These are phyloP conservation scores for Clupea harengus DNA, from an alignment of 2,113 vertebrate genomes.

Conservation along the genomic window DNA sequence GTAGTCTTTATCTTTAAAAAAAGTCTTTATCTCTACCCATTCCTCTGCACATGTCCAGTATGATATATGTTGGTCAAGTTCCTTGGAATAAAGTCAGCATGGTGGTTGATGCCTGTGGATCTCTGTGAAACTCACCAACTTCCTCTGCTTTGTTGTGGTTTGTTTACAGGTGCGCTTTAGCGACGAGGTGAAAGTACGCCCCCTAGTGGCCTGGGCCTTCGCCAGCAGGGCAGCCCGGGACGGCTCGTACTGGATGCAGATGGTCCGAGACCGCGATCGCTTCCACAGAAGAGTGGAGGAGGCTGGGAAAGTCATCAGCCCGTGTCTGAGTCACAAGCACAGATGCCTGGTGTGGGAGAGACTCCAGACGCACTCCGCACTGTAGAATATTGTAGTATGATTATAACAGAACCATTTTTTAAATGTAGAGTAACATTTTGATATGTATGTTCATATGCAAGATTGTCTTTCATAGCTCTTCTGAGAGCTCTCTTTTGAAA, in stretches of 20 bases:
- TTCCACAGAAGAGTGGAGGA: constrained; percentile 48
- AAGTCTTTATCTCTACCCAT: too few species aligned
- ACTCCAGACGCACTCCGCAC: constrained; percentile 7
- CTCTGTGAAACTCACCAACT: neutral
- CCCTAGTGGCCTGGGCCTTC: constrained; percentile 40
- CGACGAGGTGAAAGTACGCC: constrained; percentile 30
- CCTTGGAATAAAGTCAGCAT: too few species aligned
- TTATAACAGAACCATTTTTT: too few species aligned
- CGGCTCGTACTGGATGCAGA: constrained; percentile 50
- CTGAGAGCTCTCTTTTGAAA: too few species aligned
- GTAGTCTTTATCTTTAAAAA: too few species aligned
- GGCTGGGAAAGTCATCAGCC: constrained; percentile 22
- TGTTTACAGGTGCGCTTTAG: constrained; percentile 50
- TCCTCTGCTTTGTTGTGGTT: neutral
- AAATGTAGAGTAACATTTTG: too few species aligned
- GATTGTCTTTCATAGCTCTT: too few species aligned
- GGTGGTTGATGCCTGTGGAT: neutral
- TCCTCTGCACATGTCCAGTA: too few species aligned
- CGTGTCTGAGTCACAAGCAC: constrained; percentile 45
- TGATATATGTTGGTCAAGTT: too few species aligned
- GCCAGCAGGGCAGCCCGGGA: constrained; percentile 40
- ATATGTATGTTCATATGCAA: neutral
- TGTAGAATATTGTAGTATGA: too few species aligned
- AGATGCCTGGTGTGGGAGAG: constrained; percentile 39
- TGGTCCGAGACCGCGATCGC: constrained; percentile 49